Base-by-base conservation (phyloP, 2,797 vertebrate species). In the Sphaeramia orbicularis region DNA sequence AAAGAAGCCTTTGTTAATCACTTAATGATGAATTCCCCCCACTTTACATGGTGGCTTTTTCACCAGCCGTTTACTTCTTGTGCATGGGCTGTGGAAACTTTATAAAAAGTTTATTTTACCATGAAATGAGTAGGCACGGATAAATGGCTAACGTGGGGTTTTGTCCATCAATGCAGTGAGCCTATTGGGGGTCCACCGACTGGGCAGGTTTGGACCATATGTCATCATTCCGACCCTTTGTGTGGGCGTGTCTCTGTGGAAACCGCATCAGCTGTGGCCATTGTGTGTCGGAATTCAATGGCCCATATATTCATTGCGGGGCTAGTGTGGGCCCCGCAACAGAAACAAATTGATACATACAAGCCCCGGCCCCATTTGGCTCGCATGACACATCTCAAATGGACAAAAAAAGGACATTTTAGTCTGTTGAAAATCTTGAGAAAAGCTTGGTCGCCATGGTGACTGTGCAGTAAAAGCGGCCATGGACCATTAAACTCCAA, bases 331-430 rank as follows among this genome's bases (percentile, higher is more conserved):
- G 92, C 91, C 88, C 66, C 55, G 85, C 91, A 94, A 95, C 95
- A 96, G 95, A 95, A 97, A 96, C 96, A 98, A 98, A 98, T 98
- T 97, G 96, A 96, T 96, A 96, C 96, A 95, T 95, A 92, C 93
- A 88, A 93, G 94, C 86, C 80, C 92, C 92, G 85, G 90, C 89
- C 94, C 94, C 92, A 91, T 92, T 85, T 92, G 93, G 92, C 93
- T 93, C 89, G 78, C 94, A 94, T 95, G 93, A 94, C 95, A 91
- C 94, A 92, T 95, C 93, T 91, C 89, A 80, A 92, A 94, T 88
- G 77, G 92, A 96, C 95, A 95, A 96, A 96, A 94, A 95, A 94
- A 94, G 93, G 93, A 94, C 94, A 90, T 95, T 94, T 94, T 90
- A 89, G 94, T 87, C 95, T 96, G 94, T 92, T 95, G 94, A 93